A percentile compares a stretch with the other conserved stretches of the same genome.
Conservation (phyloP, 2,888 invertebrate species). For the Zeuzera pyrina region DNA sequence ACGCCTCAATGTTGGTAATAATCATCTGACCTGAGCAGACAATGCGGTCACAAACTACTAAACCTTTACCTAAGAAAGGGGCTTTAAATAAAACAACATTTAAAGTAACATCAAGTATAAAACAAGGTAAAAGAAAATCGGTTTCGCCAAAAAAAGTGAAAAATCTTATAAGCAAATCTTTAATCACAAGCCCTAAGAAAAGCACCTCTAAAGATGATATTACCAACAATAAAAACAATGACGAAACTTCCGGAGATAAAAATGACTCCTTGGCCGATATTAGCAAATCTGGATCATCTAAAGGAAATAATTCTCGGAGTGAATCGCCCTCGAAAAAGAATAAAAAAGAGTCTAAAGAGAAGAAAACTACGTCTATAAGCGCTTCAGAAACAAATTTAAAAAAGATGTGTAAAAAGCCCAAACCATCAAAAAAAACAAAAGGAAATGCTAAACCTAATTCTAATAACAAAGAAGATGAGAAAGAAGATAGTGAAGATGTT, state of each 20-base stretch:
- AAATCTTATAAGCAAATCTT: constrained; percentile 38
- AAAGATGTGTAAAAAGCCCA: constrained; percentile 33
- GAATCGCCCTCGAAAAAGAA: constrained; percentile 44
- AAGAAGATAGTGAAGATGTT: constrained; percentile 35
- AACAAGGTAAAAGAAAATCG: constrained; percentile 43
- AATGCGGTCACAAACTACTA: constrained; percentile 67
- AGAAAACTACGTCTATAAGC: constrained; percentile 48
- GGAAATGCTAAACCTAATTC: constrained; percentile 25
- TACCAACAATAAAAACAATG: constrained; percentile 30
- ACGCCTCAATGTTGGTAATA: constrained; percentile 49
- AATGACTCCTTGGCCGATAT: constrained; percentile 29
- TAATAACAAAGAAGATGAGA: constrained; percentile 23
- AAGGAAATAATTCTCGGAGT: constrained; percentile 29
- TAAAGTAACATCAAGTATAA: constrained; percentile 34
- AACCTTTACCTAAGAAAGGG: constrained; percentile 62
- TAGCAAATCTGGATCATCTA: constrained; percentile 35
- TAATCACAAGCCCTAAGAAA: constrained; percentile 42
- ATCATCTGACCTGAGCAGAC: constrained; percentile 46
- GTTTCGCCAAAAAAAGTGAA: constrained; percentile 45
- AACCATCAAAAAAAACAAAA: constrained; percentile 24
- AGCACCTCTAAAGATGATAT: constrained; percentile 35
- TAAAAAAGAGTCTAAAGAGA: constrained; percentile 51
- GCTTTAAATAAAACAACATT: constrained; percentile 48
- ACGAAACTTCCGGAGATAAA: constrained; percentile 32
- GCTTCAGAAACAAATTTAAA: constrained; percentile 25